Evolutionary conservation across 2,888 invertebrate species (phyloP).

Genomic region (Ectropis crepuscularia): DNA sequence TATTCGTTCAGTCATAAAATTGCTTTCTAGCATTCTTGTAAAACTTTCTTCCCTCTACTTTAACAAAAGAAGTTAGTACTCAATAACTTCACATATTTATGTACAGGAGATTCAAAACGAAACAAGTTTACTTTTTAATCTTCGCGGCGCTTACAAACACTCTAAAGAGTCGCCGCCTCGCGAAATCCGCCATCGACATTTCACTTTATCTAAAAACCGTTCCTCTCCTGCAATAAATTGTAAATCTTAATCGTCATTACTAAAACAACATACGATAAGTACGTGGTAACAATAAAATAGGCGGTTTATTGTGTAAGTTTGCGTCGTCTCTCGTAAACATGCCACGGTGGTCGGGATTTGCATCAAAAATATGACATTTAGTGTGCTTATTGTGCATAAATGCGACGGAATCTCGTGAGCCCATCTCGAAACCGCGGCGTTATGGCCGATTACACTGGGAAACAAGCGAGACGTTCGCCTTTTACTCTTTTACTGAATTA

Average conservation of each 20-base stretch:
- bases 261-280: slow-evolving; percentile 74
- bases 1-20: neutral
- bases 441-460: slow-evolving; percentile 63
- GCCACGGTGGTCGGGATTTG: slow-evolving; percentile 64
- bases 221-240: slow-evolving; percentile 70
- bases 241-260: slow-evolving; percentile 79
- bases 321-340: slow-evolving; percentile 71
- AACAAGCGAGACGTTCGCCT: slow-evolving; percentile 60
- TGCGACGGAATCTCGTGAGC: slow-evolving; percentile 55
- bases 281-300: slow-evolving; percentile 71
- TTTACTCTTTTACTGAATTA: slow-evolving; percentile 49
- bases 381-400: slow-evolving; percentile 65
- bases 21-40: neutral
- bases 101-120: neutral
- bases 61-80: neutral
- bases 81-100: neutral
- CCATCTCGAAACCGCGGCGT: slow-evolving; percentile 61
- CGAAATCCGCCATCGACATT: slow-evolving; percentile 42
- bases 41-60: neutral
- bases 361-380: slow-evolving; percentile 66
- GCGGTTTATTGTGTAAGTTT: slow-evolving; percentile 67
- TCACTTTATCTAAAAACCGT: slow-evolving; percentile 69
- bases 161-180: slow-evolving; percentile 1
- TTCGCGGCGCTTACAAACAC: neutral
- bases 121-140: slow-evolving; percentile 6